Percentiles rank a stretch among this genome's conserved stretches.
These are phyloP conservation scores for Hedya salicella DNA, from an alignment of 2,888 invertebrate genomes.

Conservation along the genomic window DNA sequence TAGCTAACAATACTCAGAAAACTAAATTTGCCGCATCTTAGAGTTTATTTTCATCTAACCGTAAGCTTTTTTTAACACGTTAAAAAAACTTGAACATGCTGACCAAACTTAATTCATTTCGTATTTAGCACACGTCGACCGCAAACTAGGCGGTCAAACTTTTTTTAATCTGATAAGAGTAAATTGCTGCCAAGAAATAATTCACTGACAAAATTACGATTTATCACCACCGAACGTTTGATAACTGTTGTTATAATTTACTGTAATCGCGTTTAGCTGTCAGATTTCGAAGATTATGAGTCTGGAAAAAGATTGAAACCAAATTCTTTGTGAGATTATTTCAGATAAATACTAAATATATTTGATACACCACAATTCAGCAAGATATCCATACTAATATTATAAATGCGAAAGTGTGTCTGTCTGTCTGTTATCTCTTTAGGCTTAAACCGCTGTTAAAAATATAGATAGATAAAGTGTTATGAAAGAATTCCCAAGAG, in stretches of 20 bases:
- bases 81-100: slow-evolving; percentile 17
- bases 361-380: no score
- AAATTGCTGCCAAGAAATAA: slow-evolving; percentile 58
- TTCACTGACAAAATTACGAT: slow-evolving; percentile 48
- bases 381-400: no score
- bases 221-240: slow-evolving; percentile 3
- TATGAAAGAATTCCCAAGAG: no score
- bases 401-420: no score
- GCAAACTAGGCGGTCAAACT: slow-evolving; percentile 43
- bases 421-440: no score
- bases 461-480: no score
- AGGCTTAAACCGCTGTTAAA: no score
- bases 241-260: slow-evolving; percentile 18
- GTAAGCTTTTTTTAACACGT: no score
- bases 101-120: slow-evolving; percentile 43
- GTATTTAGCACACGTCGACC: slow-evolving; percentile 56
- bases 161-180: slow-evolving; percentile 36
- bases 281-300: slow-evolving; percentile 5
- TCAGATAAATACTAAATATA: no score
- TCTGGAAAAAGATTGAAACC: neutral
- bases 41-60: no score
- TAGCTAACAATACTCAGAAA: no score
- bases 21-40: no score
- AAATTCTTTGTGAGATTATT: neutral
- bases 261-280: slow-evolving; percentile 6